Conservation (phyloP, 2,888 invertebrate species). For the Apoderus coryli region DNA sequence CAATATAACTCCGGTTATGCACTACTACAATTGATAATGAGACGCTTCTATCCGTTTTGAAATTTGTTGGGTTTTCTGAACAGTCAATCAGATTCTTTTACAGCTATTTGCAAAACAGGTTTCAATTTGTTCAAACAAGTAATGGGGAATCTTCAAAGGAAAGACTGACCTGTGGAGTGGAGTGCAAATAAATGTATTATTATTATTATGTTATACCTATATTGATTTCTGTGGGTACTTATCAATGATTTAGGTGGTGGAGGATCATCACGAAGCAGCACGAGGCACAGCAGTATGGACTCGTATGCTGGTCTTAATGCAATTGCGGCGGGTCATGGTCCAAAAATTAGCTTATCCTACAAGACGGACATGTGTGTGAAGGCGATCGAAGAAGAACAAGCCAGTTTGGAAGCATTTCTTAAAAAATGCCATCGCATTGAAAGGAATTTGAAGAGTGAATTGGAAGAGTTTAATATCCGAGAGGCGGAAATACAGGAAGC, state of each 20-base stretch:
- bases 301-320: conserved; percentile 15
- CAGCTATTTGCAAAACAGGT: too few species aligned
- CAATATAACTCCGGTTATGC: too few species aligned
- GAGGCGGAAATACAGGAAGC: conserved; percentile 37
- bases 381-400: conserved; percentile 21
- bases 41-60: too few species aligned
- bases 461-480: conserved; percentile 38
- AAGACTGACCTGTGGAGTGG: too few species aligned
- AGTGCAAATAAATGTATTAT: too few species aligned
- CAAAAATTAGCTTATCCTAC: conserved; percentile 19
- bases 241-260: too few species aligned
- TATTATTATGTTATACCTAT: conserved; percentile 2
- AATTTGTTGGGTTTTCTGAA: too few species aligned
- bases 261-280: conserved; percentile 10
- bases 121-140: too few species aligned
- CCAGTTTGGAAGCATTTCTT: conserved; percentile 15
- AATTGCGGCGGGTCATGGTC: conserved; percentile 17
- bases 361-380: conserved; percentile 22
- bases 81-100: too few species aligned
- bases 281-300: conserved; percentile 13
- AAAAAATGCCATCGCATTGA: conserved; percentile 17
- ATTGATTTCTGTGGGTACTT: conserved; percentile 6
- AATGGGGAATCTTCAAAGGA: too few species aligned
- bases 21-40: too few species aligned
- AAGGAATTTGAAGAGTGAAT: conserved; percentile 19